Base-by-base conservation (phyloP, 2,888 invertebrate species). In the Endotricha flammealis region DNA sequence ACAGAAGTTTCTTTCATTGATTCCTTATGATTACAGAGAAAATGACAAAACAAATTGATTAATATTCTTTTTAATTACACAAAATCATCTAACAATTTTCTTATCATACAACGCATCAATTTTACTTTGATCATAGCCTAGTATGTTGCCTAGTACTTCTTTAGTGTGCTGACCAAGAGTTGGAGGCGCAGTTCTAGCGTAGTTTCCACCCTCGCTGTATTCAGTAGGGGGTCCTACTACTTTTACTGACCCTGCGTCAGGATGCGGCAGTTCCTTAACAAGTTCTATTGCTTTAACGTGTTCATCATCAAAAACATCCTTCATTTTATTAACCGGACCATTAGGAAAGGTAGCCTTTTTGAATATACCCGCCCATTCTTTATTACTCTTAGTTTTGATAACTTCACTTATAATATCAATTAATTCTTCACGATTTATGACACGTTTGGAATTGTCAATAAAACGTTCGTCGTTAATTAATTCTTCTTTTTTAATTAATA, bases 301-400 rank as follows among this genome's bases (percentile, higher is more conserved):
- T 1, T 93, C 92, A 85, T 98, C 96, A 32, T 91, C 88, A 70
- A 98, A 98, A 0, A 95, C 95, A 76, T 95, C 91, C 44, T 90
- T 79, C 74, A 98, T 91, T 25, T 88, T 91, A 78, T 99, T 98
- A 2, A 99, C 91, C 0, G 97, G 96, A 0, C 97, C 98, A 58
- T 92, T 93, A 0, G 98, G 96, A 68, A 97, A 95, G 1, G 92
- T 83, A 1, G 92, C 91, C 10, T 90, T 90, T 37, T 92, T 89
- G 53, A 98, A 93, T 24, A 90, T 63, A 1, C 68, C 50, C 42
- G 89, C 74, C 97, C 97, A 98, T 59, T 95, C 91, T 13, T 88
- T 82, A 32, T 91, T 93, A 0, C 91, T 90, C 64, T 93, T 92
- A 0, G 76, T 81, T n/a, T 67, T 56, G n/a, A 87, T 69, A 36